Evolutionary conservation across 2,113 vertebrate species (phyloP), one percentile per base, ranked within the genome.

Genomic region (Ictalurus punctatus): DNA sequence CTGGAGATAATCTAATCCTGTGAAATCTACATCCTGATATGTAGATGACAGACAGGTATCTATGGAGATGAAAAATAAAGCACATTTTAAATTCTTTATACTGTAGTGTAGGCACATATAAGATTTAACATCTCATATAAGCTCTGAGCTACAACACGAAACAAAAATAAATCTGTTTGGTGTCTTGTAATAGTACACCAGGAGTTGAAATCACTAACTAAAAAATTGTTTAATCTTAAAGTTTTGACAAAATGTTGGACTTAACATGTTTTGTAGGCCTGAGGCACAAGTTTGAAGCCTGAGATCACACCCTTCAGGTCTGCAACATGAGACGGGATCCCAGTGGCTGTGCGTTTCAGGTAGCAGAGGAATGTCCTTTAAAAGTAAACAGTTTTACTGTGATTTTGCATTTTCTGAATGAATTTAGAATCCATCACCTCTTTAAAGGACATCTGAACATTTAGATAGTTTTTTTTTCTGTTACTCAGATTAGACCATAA

Each of bases 251-350:
- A 17, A 71, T 27, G 21, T 23, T 59, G 7, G 37, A 56, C 89
- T 21, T 88, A 93, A 93, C 92, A 0, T 40, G 3, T 1, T 6
- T 56, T 21, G 37, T 83, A 0, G 13, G 0, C 52, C 87, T 94
- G 93, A 56, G 52, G 0, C 88, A 92, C 94, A 23, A 95, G 92
- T 48, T 94, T 93, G 90, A 88, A 94, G 0, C 94, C 95, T 54
- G 95, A 95, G 3, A 93, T 95, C 85, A 89, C 92, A 0, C 92
- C 94, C 4, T 56, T 21, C 1, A 93, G 40, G 0, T 58, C 14
- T 2, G 0, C 86, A 65, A 56, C 61, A 0, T 0, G 6, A 0
- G n/a, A 48, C 10, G 93, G 94, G 0, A 69, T 0, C 67, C 91
- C 92, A 14, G 92, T 89, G 0, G 59, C 0, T 19, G 87, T 92